Evolutionary conservation across 2,113 vertebrate genomes (phyloP).

Genomic region (Petromus typicus): DNA sequence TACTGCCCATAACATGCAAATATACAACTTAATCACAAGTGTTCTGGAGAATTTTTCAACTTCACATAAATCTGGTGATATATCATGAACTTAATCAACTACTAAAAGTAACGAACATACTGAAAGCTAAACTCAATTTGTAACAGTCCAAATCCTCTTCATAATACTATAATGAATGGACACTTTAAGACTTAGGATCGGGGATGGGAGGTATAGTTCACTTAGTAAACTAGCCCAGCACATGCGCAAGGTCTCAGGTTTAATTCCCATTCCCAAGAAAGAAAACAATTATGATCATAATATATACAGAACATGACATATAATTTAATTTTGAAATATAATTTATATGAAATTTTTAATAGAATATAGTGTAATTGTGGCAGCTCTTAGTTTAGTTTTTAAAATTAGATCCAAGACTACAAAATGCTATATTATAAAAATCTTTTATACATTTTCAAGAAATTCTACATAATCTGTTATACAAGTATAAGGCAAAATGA

Average conservation of each 20-base stretch:
- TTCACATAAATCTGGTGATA: neutral
- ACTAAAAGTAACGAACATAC: neutral
- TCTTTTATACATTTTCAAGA: constrained; percentile 49
- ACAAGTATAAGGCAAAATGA: neutral
- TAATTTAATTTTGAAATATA: neutral
- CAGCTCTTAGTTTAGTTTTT: neutral
- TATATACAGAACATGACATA: neutral
- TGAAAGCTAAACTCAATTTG: constrained; percentile 41
- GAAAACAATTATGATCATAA: neutral
- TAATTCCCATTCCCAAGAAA: neutral
- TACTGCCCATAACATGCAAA: neutral
- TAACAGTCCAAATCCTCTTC: neutral
- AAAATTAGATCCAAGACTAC: neutral
- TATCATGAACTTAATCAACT: neutral
- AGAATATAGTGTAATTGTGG: neutral
- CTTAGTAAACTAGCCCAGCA: neutral
- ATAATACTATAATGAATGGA: constrained; percentile 14
- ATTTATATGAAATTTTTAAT: constrained; percentile 40
- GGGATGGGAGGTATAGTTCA: neutral
- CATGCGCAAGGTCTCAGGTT: neutral
- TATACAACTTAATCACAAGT: neutral
- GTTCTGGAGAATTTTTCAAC: neutral
- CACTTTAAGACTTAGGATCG: neutral
- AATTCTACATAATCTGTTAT: constrained; percentile 21
- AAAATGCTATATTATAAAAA: neutral